Base-by-base conservation (phyloP, 2,797 vertebrate species). In the Platalea minor region DNA sequence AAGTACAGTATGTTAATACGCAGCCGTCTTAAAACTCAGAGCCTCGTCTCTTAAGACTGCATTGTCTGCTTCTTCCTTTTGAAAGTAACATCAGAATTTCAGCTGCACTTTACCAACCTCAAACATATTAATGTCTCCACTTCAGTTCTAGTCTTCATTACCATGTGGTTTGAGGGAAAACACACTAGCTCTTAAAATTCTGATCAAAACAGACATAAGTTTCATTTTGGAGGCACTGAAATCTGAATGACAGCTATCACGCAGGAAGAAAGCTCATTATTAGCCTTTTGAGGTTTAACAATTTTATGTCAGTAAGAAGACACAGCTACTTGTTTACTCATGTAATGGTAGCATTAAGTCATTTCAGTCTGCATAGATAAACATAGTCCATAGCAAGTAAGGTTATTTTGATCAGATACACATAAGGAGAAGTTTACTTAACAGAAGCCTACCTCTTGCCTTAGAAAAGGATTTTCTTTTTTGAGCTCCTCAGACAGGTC, bases 401-500 rank as follows among this genome's bases (percentile, higher is more conserved):
- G 4, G 14, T 43, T 79, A 67, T 37, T 69, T 57, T 53, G 18
- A 80, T 63, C 15, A 70, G 31, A 80, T 5, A 76, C 4, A n/a
- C 14, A 3, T 6, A 75, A 19, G 10, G 23, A 72, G 9, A 76
- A 16, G 11, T 56, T 85, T 37, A 70, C 13, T 91, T 17, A 69
- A 65, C 35, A 90, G 41, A 85, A 91, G 33, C 41, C 54, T 97
- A 99, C 99, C 99, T 99, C 99, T 98, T 99, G 99, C 78, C 99
- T 98, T 46, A 99, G 97, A 92, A 99, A 99, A 78, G 99, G 99
- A 88, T 99, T 99, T 96, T 99, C 99, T 65, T 98, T 99, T 97
- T 99, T 99, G 78, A 99, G 98, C 89, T 99, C 99, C 68, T 99
- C 99, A 28, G 99, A 98, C 43, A 99, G 92, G 76, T 99, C 99